A percentile compares a stretch with the other conserved stretches of the same genome.
phyloP scores from a whole-genome alignment of 2,888 invertebrate species.

The Acrobasis consociella region DNA sequence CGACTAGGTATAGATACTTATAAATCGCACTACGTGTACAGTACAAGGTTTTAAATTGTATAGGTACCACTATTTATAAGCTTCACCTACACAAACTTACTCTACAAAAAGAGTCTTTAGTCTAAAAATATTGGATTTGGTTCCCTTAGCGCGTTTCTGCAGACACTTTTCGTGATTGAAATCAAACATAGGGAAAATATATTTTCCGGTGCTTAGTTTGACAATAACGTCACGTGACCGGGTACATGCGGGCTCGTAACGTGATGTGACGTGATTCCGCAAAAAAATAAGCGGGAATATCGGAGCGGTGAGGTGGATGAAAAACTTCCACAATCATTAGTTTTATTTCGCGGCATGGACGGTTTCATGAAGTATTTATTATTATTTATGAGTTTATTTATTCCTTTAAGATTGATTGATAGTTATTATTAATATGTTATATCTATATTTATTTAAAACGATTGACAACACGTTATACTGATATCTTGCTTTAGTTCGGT shows the following conservation, averaged over 20 bases:
- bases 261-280: constrained; percentile 39
- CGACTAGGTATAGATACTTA: too few species aligned
- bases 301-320: constrained; percentile 33
- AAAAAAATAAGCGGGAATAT: constrained; percentile 35
- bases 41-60: neutral
- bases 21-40: too few species aligned
- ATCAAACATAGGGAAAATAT: constrained; percentile 32
- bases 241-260: constrained; percentile 37
- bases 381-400: neutral
- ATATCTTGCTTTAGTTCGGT: too few species aligned
- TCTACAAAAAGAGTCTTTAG: constrained; percentile 20
- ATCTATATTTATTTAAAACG: too few species aligned
- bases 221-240: constrained; percentile 41
- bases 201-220: constrained; percentile 32
- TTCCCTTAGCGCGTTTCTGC: constrained; percentile 16
- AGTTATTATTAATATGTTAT: too few species aligned
- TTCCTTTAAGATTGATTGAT: too few species aligned
- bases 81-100: neutral
- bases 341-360: neutral
- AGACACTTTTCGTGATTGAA: constrained; percentile 38
- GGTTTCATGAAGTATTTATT: neutral
- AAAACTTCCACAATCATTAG: constrained; percentile 28
- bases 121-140: constrained; percentile 23
- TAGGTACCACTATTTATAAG: neutral
- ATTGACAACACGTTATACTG: too few species aligned